Percentiles rank a stretch among this genome's conserved stretches.
Conservation (phyloP, 2,113 vertebrate genomes). For the Notothenia rossii region DNA sequence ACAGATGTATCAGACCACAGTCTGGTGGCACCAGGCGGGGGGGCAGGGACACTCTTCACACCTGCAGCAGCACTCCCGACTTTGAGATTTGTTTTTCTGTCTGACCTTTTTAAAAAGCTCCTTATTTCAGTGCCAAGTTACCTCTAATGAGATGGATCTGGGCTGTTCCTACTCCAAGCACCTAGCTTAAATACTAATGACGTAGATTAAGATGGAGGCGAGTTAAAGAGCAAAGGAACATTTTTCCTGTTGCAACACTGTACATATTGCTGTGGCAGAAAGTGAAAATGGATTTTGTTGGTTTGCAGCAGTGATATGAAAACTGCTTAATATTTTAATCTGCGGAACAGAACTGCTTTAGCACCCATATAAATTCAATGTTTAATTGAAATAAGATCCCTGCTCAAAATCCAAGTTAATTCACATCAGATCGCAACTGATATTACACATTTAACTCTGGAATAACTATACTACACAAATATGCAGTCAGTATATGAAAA, state of each 20-base stretch:
- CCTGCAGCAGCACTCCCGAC: constrained; percentile 54
- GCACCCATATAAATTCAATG: not conserved
- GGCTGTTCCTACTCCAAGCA: constrained; percentile 47
- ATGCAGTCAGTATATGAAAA: constrained; percentile 21
- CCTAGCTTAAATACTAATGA: constrained; percentile 50
- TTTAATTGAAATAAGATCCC: constrained; percentile 7
- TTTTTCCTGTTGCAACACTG: constrained; percentile 16
- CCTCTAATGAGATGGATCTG: constrained; percentile 65
- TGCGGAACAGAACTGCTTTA: not conserved
- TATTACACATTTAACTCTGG: not conserved
- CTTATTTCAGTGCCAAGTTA: constrained; percentile 61
- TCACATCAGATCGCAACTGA: not conserved
- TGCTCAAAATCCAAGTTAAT: constrained; percentile 27
- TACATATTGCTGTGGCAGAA: not conserved
- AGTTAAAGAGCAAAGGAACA: constrained; percentile 32
- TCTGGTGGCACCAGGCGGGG: constrained; percentile 57
- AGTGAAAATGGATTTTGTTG: constrained; percentile 16
- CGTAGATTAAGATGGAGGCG: constrained; percentile 16
- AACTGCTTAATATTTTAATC: constrained; percentile 15
- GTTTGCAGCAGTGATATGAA: constrained; percentile 3
- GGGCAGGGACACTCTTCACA: constrained; percentile 50
- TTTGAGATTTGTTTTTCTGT: constrained; percentile 59
- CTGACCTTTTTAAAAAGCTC: constrained; percentile 70
- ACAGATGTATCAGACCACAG: constrained; percentile 57
- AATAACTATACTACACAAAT: not conserved